Base-by-base conservation (phyloP, 2,113 vertebrate genomes). In the Rattus rattus region DNA sequence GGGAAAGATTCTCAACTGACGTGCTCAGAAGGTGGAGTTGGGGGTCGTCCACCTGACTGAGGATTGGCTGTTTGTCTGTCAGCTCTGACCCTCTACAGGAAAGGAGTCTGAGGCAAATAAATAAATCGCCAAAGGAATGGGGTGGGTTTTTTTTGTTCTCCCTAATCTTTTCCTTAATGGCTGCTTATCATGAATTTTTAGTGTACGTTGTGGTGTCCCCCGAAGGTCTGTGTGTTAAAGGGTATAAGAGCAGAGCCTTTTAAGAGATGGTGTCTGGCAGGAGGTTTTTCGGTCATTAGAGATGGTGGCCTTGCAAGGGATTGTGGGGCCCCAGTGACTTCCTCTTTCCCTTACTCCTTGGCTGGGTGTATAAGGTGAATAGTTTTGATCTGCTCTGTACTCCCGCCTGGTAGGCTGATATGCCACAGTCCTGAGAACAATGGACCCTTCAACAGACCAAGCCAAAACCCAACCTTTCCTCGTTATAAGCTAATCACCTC, bases 1-100 rank as follows among this genome's bases (percentile, higher is more conserved):
- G 69, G 91, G 85, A 81, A 76, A 75, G 73, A 56, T 39, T 93
- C 88, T 97, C 77, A 81, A 76, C 79, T 88, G 72, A 86, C 26
- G 61, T 90, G n/a, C 80, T 94, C 33, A 20, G 6, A 92, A 72
- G 91, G 59, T 52, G 20, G 69, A 43, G 5, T n/a, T 17, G 56
- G 17, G 63, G 20, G 9, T 61, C 33, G 47, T 61, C 59, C 20
- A 24, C 73, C 67, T 24, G 36, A 81, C 30, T 39, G 39, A 7
- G 1, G 59, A 88, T 69, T 49, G 2, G 12, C 28, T 47, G 9
- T 52, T n/a, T 2, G 0, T 75, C 92, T 70, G 17, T 80, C 30
- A 24, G 0, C 49, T 39, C 33, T 88, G 47, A 91, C 76, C 10
- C 33, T 67, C 80, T 49, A 16, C 10, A 0, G 19, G 85, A 77